These are phyloP conservation scores for Nycticryphes semicollaris DNA, from an alignment of 2,113 vertebrate genomes.

Conservation along the genomic window DNA sequence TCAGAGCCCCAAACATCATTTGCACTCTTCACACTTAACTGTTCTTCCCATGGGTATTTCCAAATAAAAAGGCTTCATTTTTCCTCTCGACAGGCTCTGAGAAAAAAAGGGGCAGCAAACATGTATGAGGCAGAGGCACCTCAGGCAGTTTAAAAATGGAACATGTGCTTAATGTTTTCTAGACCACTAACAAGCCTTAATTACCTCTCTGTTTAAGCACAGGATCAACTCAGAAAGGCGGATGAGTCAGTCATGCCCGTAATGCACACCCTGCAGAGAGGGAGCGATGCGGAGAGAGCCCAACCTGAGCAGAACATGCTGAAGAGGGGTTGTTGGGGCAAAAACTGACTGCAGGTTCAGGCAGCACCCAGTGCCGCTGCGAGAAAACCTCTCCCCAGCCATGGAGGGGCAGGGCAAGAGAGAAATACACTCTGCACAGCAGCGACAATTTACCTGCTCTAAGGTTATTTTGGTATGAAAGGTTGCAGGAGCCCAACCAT, in stretches of 20 bases:
- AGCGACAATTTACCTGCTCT: background rate
- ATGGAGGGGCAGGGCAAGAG: background rate
- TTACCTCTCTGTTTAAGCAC: background rate
- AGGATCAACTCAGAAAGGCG: background rate
- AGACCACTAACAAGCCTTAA: conserved; percentile 14
- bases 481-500: background rate
- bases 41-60: background rate
- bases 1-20: background rate
- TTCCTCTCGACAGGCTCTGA: background rate
- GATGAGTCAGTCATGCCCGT: background rate
- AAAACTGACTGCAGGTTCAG: background rate
- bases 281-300: background rate
- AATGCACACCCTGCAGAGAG: background rate
- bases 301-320: background rate
- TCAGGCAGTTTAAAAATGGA: background rate
- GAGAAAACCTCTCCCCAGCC: background rate
- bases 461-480: background rate
- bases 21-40: background rate
- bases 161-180: background rate
- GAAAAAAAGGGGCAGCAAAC: background rate
- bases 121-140: fast-evolving
- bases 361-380: fast-evolving
- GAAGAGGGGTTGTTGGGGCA: background rate
- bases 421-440: background rate
- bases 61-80: background rate